Percentiles rank a stretch among this genome's conserved stretches.
Evolutionary conservation across 1,140 invertebrate genomes (phyloP).

Genomic region (Lethocerus indicus): DNA sequence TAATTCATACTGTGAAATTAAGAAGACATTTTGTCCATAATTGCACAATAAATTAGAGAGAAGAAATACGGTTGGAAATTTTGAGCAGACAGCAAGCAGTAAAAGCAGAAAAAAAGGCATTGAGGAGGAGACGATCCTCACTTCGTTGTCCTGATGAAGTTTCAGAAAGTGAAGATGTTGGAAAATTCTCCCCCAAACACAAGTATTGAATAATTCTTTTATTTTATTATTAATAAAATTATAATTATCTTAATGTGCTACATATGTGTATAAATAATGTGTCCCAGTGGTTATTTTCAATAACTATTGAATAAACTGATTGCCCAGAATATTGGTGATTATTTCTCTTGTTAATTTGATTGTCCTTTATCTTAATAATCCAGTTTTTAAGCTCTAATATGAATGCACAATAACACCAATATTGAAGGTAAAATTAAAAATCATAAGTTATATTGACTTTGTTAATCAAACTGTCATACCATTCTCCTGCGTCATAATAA

Average conservation of each 20-base stretch:
- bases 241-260: background rate
- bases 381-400: too few relatives aligned
- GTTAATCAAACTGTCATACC: too few relatives aligned
- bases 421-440: too few relatives aligned
- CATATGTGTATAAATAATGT: background rate
- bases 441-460: too few relatives aligned
- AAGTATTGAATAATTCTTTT: background rate
- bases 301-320: too few relatives aligned
- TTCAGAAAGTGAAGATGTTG: too few relatives aligned
- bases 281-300: background rate
- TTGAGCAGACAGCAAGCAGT: conserved; percentile 44
- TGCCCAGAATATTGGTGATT: too few relatives aligned
- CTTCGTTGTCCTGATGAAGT: conserved; percentile 6
- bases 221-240: background rate
- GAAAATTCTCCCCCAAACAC: background rate
- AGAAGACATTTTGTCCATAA: background rate
- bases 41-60: conserved; percentile 24
- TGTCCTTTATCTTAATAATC: too few relatives aligned
- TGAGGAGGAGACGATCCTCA: conserved; percentile 25
- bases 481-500: too few relatives aligned
- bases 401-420: too few relatives aligned
- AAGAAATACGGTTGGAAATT: conserved; percentile 50
- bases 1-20: background rate
- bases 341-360: too few relatives aligned
- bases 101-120: conserved; percentile 43